Conservation (phyloP, 2,888 invertebrate genomes). For the Rapana venosa region DNA sequence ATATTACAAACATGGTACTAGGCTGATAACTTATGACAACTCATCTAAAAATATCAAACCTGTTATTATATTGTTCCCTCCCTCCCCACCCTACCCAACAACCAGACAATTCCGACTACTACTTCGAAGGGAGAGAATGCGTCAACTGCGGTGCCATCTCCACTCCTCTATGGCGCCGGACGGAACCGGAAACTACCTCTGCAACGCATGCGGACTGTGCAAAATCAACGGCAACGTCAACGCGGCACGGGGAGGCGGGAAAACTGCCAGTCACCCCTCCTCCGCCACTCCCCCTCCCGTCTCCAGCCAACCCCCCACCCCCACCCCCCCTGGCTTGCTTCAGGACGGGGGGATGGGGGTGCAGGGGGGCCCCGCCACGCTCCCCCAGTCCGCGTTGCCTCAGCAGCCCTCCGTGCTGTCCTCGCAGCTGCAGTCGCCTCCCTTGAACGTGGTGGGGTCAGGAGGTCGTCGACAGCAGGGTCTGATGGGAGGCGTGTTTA, state of each 20-base stretch:
- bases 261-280: neutral
- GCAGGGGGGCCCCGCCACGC: neutral
- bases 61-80: too few species aligned
- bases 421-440: conserved; percentile 31
- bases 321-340: conserved; percentile 3
- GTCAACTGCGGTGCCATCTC: conserved; percentile 98
- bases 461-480: neutral
- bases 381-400: conserved; percentile 15
- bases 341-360: neutral
- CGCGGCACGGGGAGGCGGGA: neutral
- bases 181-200: conserved; percentile 97
- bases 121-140: conserved; percentile 93
- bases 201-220: conserved; percentile 99
- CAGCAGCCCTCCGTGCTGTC: conserved; percentile 18
- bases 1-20: too few species aligned
- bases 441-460: neutral
- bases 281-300: conserved; percentile 76
- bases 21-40: too few species aligned
- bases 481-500: conserved; percentile 9
- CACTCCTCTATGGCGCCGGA: conserved; percentile 98
- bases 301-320: conserved; percentile 12
- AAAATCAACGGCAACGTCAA: conserved; percentile 79
- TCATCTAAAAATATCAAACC: too few species aligned
- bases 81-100: neutral
- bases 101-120: conserved; percentile 70